Conservation (phyloP, 1,140 invertebrate species). For the Schlechtendalia chinensis region DNA sequence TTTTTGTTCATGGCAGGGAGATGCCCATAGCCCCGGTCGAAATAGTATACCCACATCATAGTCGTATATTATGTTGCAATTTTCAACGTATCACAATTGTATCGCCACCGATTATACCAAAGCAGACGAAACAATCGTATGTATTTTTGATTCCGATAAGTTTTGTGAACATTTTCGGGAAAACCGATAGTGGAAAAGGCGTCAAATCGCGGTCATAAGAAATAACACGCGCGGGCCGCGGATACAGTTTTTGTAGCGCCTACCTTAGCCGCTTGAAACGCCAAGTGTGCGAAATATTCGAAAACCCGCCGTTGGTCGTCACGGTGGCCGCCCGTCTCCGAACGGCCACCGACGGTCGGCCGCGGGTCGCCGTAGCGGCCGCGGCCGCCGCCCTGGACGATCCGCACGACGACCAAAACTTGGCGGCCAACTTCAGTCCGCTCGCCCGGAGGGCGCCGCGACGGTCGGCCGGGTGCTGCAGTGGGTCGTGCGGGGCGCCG, state of each 20-base stretch:
- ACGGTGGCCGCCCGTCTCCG: neutral
- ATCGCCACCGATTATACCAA: no score
- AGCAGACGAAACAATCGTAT: no score
- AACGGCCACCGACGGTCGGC: neutral
- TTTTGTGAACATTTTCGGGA: no score
- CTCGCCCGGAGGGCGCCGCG: neutral
- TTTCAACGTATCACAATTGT: no score
- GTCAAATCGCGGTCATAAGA: no score
- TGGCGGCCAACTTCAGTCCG: slow-evolving; percentile 33
- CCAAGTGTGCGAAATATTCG: slow-evolving; percentile 45
- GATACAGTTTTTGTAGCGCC: neutral
- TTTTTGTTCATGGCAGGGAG: no score
- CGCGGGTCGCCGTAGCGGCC: neutral
- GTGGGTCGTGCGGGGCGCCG: neutral
- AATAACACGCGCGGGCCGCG: neutral
- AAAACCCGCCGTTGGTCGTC: slow-evolving; percentile 34
- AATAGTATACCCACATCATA: no score
- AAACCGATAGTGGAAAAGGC: no score
- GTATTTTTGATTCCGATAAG: no score
- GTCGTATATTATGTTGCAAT: no score
- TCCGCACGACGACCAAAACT: slow-evolving; percentile 23
- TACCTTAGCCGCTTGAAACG: slow-evolving; percentile 45
- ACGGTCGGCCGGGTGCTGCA: neutral
- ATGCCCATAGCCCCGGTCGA: no score
- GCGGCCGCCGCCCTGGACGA: neutral